These are phyloP conservation scores for Nemapogon koenigi DNA, from an alignment of 2,888 invertebrate genomes.

Conservation along the genomic window DNA sequence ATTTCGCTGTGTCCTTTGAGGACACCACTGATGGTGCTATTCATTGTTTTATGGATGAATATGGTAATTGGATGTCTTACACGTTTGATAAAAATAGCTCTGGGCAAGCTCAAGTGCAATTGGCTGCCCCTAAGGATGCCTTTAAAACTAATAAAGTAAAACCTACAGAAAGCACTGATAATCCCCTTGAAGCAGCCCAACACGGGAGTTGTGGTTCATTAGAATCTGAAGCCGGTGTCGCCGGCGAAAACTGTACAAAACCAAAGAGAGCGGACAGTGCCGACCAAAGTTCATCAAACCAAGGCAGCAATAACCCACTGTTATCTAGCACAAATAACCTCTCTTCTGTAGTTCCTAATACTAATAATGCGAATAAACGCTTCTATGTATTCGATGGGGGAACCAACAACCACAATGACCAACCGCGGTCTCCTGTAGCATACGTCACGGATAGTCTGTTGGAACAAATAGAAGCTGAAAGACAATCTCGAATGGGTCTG, in stretches of 20 bases:
- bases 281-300: constrained; percentile 57
- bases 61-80: constrained; percentile 83
- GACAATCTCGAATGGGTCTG: constrained; percentile 51
- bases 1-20: constrained; percentile 80
- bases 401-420: constrained; percentile 39
- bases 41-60: constrained; percentile 86
- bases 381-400: constrained; percentile 57
- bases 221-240: constrained; percentile 42
- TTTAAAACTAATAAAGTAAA: constrained; percentile 31
- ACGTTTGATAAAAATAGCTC: constrained; percentile 80
- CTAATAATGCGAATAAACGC: constrained; percentile 44
- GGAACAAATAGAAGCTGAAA: constrained; percentile 54
- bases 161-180: constrained; percentile 38
- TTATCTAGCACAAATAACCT: constrained; percentile 52
- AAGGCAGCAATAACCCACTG: constrained; percentile 57
- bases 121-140: constrained; percentile 29
- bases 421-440: constrained; percentile 51
- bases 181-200: constrained; percentile 43
- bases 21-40: constrained; percentile 86
- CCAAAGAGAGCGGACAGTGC: constrained; percentile 24
- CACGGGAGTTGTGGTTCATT: constrained; percentile 58
- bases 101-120: constrained; percentile 51
- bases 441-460: constrained; percentile 54
- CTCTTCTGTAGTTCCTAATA: constrained; percentile 43
- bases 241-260: constrained; percentile 9